Base-by-base conservation (phyloP, 1,140 invertebrate genomes). In the Platyura marginata region DNA sequence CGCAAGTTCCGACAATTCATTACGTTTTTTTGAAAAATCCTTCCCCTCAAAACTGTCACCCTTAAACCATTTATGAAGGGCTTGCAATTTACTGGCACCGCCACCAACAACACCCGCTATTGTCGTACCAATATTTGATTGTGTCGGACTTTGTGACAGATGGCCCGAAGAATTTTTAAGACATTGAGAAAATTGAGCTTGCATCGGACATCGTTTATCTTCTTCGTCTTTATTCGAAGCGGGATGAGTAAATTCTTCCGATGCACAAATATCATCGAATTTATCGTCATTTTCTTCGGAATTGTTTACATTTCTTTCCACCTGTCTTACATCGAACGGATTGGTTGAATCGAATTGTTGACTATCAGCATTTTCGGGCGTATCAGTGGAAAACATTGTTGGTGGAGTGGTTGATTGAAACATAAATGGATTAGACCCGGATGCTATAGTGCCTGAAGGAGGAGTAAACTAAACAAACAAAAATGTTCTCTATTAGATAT, bases 41-140 rank as follows among this genome's bases (percentile, higher is more conserved):
- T 54, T 51, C 10, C 58, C 52, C 35, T 56, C 51, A 45, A 67
- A 65, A 19, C 67, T 62, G 25, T 79, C 76, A 13, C 72, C 69
- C 48, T 75, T 72, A 35, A 81, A 64, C 78, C 78, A 82, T 47
- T 80, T 81, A 42, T 78, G 76, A 10, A 79, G 49, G 13, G 72
- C 74, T 46, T 71, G 74, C 46, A 78, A 68, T 56, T 76, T 79
- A 36, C 66, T 65, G 35, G 61, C 58, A 6, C 70, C 66, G 15
- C 63, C 67, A 34, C 63, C 64, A 2, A 70, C 69, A 0, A 61
- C 58, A 4, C 59, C 59, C 0, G 55, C 57, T 25, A 59, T 57
- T 18, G 55, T 55, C 0, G 52, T 59, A 16, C 55, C 53, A 13
- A 62, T 44, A 36, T 59, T 57, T 32, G 46, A 50, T 1, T 55